Base-by-base conservation (phyloP, 2,797 vertebrate species). In the Crocodylus rhombifer region DNA sequence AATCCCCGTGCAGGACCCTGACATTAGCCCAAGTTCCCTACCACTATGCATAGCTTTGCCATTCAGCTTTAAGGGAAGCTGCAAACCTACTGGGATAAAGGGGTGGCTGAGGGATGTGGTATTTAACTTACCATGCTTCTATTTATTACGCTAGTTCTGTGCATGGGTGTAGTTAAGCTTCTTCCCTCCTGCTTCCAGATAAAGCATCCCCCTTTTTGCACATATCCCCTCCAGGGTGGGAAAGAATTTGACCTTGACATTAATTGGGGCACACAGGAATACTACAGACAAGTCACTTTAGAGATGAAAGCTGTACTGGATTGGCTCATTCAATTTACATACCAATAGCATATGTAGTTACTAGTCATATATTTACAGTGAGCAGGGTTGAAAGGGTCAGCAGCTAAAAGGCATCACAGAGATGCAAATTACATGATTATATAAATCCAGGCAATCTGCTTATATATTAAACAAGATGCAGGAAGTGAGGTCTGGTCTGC, bases 391-490 rank as follows among this genome's bases (percentile, higher is more conserved):
- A 14, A 55, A 1, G 7, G 56, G 74, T 82, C 63, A 55, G 2
- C 25, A 84, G 83, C 20, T 84, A 93, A 73, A 26, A 84, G 73
- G 15, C 15, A 77, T 51, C 36, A 87, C 4, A 82, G 76, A 81
- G 33, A 23, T 76, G 17, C 56, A 83, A 25, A 77, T 60, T 30
- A 3, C 14, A 62, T 36, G 7, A 33, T 60, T 6, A 4, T 81
- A 33, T 13, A 15, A 63, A 75, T 42, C 81, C 36, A 26, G 69
- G 15, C 36, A 55, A 62, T 55, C 62, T n/a, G 63, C 69, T 83
- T 86, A 67, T 83, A 26, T 17, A 69, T 75, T 87, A 84, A 92
- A 85, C 30, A 55, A 77, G 20, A 61, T 25, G 56, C 78, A 90
- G 56, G 13, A 80, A 92, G 71, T 33, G 25, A 82, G 88, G 7